These are phyloP conservation scores for Acanthococcus lagerstroemiae DNA, from an alignment of 2,888 invertebrate genomes.

Conservation along the genomic window DNA sequence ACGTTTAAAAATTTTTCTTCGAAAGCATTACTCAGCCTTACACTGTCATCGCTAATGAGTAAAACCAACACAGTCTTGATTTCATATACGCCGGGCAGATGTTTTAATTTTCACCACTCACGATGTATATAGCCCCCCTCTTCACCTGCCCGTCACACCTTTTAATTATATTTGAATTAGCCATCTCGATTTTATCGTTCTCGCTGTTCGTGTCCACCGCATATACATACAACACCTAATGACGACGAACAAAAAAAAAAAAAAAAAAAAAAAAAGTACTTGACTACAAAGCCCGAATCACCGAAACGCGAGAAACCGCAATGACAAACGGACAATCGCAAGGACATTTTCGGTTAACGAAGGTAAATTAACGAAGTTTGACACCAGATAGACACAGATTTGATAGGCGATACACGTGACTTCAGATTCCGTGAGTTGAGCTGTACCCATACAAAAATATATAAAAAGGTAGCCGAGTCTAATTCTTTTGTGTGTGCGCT, in stretches of 20 bases:
- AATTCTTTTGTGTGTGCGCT: constrained; percentile 30
- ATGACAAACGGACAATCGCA: constrained; percentile 26
- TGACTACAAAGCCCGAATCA: too few relatives aligned
- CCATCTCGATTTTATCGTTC: neutral
- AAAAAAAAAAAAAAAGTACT: neutral
- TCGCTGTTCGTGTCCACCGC: too few relatives aligned
- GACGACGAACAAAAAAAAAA: neutral
- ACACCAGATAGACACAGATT: neutral
- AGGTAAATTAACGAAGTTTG: constrained; percentile 12
- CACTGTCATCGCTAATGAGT: too few relatives aligned
- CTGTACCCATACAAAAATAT: too few relatives aligned
- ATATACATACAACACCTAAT: too few relatives aligned
- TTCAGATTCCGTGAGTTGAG: neutral
- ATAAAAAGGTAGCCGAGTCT: constrained; percentile 31
- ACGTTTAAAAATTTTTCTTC: too few relatives aligned
- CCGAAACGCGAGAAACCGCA: constrained; percentile 12
- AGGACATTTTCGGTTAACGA: constrained; percentile 19
- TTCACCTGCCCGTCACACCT: too few relatives aligned
- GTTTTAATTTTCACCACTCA: too few relatives aligned
- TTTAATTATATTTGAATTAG: neutral
- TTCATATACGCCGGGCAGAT: too few relatives aligned
- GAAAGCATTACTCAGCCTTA: too few relatives aligned
- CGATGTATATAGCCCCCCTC: too few relatives aligned
- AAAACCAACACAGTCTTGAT: too few relatives aligned
- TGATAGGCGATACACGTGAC: constrained; percentile 6